Base-by-base conservation (phyloP, 2,888 invertebrate species). In the Hofmannophila pseudospretella region DNA sequence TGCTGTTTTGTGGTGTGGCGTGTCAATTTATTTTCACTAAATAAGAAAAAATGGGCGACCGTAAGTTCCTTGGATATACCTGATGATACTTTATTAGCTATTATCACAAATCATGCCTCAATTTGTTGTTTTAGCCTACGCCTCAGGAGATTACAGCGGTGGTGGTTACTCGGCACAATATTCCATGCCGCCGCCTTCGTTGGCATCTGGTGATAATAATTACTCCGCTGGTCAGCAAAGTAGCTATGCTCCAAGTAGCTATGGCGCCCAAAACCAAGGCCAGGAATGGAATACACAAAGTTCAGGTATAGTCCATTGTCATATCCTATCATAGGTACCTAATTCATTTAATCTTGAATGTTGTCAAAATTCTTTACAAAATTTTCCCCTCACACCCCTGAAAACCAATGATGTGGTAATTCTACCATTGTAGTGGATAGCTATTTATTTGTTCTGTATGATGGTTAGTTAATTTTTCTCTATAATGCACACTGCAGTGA, bases 111-210 rank as follows among this genome's bases (percentile, higher is more conserved):
- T 26, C 16, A 16, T 16, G 16, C 16, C 5, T 16, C 5, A 12
- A 28, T 28, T 12, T 7, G 7, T 28, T 16, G 16, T 60, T 66
- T 38, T 48, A 76, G 76, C 74, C 37, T 77, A 75, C 56, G 66
- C 65, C 19, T 70, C 79, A 40, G 75, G 82, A 26, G 84, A 84
- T 67, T 74, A 86, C 54, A 66, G 74, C 41, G 64, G 68, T 36
- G 65, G 76, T 41, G 76, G 82, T 36, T 81, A 82, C 58, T 71
- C 79, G 20, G 69, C 78, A 47, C 77, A 81, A 61, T 81, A 88
- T 70, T 74, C 87, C 36, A 72, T 86, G 61, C 79, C 88, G 47
- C 79, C 86, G 37, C 79, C 88, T 31, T 54, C 80, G 33, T 65
- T 80, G 58, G 60, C 71, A 46, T 68, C 80, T 32, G 68, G 77